These are phyloP conservation scores for Bambusicola thoracicus DNA, from an alignment of 2,113 vertebrate genomes.

Conservation along the genomic window DNA sequence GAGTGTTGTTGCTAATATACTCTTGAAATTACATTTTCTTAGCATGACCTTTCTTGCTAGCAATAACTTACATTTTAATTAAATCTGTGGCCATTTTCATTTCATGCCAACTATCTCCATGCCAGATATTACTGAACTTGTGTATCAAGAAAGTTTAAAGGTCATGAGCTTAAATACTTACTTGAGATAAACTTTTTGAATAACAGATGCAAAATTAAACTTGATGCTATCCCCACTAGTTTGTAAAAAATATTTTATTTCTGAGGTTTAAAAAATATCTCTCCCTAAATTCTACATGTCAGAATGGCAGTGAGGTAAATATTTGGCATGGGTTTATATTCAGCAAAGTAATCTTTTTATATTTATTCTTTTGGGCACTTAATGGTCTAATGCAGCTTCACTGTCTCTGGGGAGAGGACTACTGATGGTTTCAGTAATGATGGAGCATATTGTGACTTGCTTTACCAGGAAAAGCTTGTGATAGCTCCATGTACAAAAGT, in stretches of 20 bases:
- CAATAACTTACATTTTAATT: conserved; percentile 83
- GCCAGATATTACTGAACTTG: conserved; percentile 44
- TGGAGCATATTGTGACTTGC: neutral
- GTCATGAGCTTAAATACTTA: conserved; percentile 65
- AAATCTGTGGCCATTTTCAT: conserved; percentile 74
- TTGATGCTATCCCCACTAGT: neutral
- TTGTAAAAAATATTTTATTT: neutral
- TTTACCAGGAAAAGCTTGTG: neutral
- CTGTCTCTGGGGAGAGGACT: neutral
- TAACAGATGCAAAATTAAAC: neutral
- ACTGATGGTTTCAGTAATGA: neutral
- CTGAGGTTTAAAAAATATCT: neutral
- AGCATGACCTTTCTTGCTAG: conserved; percentile 79
- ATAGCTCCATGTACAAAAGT: neutral
- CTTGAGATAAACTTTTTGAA: conserved; percentile 31
- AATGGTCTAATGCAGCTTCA: neutral
- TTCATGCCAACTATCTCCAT: conserved; percentile 64
- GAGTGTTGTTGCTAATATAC: conserved; percentile 70
- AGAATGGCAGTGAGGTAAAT: neutral
- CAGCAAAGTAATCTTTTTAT: neutral
- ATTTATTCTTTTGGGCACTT: neutral
- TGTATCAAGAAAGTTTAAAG: conserved; percentile 69
- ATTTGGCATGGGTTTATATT: neutral
- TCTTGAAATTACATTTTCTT: conserved; percentile 79
- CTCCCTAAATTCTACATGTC: neutral